phyloP scores from a whole-genome alignment of 1,140 invertebrate genomes.

The Meloidogyne exigua region DNA sequence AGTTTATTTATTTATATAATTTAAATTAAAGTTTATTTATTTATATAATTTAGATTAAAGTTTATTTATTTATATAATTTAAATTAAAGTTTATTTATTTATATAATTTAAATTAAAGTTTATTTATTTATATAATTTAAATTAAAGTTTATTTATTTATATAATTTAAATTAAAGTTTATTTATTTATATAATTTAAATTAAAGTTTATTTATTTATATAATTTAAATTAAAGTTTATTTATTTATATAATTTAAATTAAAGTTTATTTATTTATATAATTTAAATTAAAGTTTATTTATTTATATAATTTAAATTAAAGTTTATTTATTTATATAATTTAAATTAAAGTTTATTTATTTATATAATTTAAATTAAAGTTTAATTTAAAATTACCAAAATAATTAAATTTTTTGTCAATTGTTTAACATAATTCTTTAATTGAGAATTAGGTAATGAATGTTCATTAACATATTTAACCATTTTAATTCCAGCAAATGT shows the following conservation, averaged over 20 bases:
- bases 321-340: background rate
- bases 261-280: background rate
- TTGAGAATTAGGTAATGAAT: background rate
- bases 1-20: background rate
- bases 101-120: background rate
- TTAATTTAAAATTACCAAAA: background rate
- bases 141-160: background rate
- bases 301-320: background rate
- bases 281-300: background rate
- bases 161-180: background rate
- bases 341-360: background rate
- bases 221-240: background rate
- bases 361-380: too few relatives aligned
- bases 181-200: background rate
- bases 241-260: background rate
- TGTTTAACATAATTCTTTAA: background rate
- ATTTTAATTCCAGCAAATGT: background rate
- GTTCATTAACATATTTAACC: background rate
- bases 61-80: background rate
- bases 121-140: background rate
- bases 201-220: background rate
- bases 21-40: background rate
- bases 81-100: background rate
- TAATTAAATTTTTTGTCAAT: background rate
- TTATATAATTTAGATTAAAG: background rate